phyloP scores from a whole-genome alignment of 92 coral and sea anemone genomes.

The Actinostola sp. region DNA sequence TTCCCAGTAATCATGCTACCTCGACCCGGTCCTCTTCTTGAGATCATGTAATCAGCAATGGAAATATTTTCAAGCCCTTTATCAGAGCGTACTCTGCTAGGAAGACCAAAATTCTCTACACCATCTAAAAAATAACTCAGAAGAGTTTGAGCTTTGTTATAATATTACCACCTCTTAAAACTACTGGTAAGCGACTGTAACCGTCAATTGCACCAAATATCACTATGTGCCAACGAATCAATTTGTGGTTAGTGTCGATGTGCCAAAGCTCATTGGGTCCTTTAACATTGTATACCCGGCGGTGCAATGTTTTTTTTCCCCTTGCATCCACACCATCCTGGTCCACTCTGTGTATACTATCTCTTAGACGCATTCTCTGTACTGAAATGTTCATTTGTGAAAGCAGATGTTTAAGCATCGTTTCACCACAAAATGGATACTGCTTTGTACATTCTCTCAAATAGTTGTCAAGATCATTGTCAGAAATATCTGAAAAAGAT shows the following conservation, averaged over 20 bases:
- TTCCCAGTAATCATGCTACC: slow-evolving; percentile 75
- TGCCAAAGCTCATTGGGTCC: slow-evolving; percentile 47
- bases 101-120: slow-evolving; percentile 70
- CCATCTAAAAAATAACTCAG: slow-evolving; percentile 55
- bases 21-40: slow-evolving; percentile 60
- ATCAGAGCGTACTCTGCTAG: slow-evolving; percentile 77
- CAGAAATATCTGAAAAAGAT: slow-evolving; percentile 51
- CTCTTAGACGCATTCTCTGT: slow-evolving; percentile 71
- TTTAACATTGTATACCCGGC: slow-evolving; percentile 61
- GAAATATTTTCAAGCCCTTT: slow-evolving; percentile 73
- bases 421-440: slow-evolving; percentile 69
- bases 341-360: slow-evolving; percentile 70
- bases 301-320: slow-evolving; percentile 37
- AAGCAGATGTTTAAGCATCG: slow-evolving; percentile 47
- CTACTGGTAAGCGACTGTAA: slow-evolving; percentile 66
- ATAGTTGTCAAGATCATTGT: slow-evolving; percentile 57
- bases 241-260: slow-evolving; percentile 55
- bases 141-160: slow-evolving; percentile 61
- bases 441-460: slow-evolving; percentile 38
- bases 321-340: slow-evolving; percentile 48
- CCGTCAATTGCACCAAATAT: slow-evolving; percentile 72
- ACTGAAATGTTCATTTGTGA: slow-evolving; percentile 47
- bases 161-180: slow-evolving; percentile 52
- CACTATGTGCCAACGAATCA: slow-evolving; percentile 55
- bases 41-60: slow-evolving; percentile 75